Evolutionary conservation across 2,113 vertebrate genomes (phyloP).

Genomic region (Chionodraco myersi): DNA sequence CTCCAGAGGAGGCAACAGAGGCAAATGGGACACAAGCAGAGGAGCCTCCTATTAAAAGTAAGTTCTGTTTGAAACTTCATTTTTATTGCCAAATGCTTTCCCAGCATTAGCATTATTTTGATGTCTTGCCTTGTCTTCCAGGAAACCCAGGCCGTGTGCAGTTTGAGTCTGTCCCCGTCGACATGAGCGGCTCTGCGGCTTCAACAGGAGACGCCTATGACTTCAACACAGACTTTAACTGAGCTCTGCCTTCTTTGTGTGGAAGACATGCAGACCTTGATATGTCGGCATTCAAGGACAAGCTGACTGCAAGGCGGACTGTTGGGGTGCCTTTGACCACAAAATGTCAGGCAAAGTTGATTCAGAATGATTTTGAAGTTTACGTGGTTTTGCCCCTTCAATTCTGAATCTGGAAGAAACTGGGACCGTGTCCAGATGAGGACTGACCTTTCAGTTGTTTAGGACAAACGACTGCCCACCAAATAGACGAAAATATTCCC

Average conservation of each 20-base stretch:
- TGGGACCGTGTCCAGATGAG: not conserved
- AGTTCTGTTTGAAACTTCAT: not conserved
- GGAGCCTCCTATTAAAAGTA: conserved; percentile 36
- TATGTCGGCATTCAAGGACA: not conserved
- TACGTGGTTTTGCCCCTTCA: not conserved
- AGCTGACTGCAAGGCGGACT: not conserved
- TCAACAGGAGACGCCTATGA: conserved; percentile 85
- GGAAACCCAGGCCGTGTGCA: conserved; percentile 49
- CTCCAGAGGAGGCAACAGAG: not conserved
- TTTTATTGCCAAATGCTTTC: not conserved
- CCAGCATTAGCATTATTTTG: not conserved
- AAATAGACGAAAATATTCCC: conserved; percentile 8
- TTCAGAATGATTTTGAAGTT: not conserved
- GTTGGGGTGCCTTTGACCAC: not conserved
- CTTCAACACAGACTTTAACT: conserved; percentile 91
- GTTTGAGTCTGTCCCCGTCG: conserved; percentile 45
- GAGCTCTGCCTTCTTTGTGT: conserved; percentile 25
- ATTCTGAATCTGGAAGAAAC: not conserved
- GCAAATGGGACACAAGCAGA: not conserved
- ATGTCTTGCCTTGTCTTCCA: conserved; percentile 33
- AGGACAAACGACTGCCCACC: not conserved
- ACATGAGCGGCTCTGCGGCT: conserved; percentile 55
- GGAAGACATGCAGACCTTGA: not conserved
- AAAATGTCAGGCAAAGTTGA: not conserved
- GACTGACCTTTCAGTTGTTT: not conserved